phyloP scores from a whole-genome alignment of 1,140 invertebrate species.

The Hermetia illucens region DNA sequence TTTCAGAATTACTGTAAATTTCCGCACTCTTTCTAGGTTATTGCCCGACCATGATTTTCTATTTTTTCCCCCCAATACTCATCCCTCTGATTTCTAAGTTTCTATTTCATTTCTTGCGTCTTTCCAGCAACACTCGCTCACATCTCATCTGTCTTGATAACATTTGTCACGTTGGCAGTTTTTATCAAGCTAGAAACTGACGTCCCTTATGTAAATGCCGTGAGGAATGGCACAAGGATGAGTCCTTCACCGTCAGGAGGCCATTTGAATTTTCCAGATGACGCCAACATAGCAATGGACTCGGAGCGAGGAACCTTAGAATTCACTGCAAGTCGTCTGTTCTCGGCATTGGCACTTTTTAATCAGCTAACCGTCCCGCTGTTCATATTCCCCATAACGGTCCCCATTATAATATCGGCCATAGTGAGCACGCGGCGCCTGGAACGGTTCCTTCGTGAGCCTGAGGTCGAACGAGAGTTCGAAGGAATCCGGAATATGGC shows the following conservation, averaged over 20 bases:
- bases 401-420: conserved; percentile 62
- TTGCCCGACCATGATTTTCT: too few species aligned
- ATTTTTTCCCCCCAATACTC: too few species aligned
- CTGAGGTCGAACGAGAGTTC: conserved; percentile 44
- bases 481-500: conserved; percentile 31
- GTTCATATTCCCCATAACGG: conserved; percentile 62
- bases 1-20: conserved; percentile 17
- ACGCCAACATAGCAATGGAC: neutral
- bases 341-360: conserved; percentile 62
- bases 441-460: conserved; percentile 47
- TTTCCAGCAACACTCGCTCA: conserved; percentile 58
- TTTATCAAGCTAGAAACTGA: conserved; percentile 30
- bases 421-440: conserved; percentile 53
- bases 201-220: too few species aligned
- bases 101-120: conserved; percentile 22
- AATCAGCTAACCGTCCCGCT: conserved; percentile 66
- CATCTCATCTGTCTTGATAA: conserved; percentile 52
- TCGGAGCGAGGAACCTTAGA: conserved; percentile 13
- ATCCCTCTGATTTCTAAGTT: conserved; percentile 1
- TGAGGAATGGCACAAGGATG: too few species aligned
- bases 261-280: neutral
- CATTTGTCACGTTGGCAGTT: conserved; percentile 53
- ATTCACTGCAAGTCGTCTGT: conserved; percentile 53
- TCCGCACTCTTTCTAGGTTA: too few species aligned
- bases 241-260: conserved; percentile 3